These are phyloP conservation scores for Pocillopora verrucosa DNA, from an alignment of 64 coral and sea anemone species.

Conservation along the genomic window DNA sequence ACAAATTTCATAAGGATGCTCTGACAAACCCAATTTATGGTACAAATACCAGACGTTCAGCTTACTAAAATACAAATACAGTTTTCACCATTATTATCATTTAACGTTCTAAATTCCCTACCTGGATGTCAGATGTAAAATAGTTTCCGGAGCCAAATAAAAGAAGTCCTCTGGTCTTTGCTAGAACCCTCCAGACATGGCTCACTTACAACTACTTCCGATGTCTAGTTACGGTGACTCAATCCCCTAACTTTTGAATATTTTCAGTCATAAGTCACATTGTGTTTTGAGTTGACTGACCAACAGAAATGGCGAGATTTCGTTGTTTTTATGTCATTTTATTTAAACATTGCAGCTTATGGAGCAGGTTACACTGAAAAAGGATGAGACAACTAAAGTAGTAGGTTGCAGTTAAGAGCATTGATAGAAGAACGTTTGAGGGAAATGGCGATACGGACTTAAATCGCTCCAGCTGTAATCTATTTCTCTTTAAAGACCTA, in stretches of 20 bases:
- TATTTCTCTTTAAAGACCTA: too few species aligned
- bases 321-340: slow-evolving; percentile 23
- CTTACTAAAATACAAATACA: not conserved
- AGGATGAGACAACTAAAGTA: not conserved
- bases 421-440: too few species aligned
- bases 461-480: too few species aligned
- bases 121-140: not conserved
- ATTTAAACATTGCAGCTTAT: not conserved
- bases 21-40: too few species aligned
- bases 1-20: too few species aligned
- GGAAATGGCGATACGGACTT: too few species aligned
- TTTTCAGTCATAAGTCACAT: slow-evolving; percentile 15
- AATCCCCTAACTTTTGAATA: slow-evolving; percentile 23
- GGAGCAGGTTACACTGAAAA: not conserved
- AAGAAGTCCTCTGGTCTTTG: slow-evolving; percentile 4
- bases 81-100: not conserved
- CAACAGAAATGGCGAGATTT: not conserved
- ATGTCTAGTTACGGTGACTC: not conserved
- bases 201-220: slow-evolving; percentile 10
- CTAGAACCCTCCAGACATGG: slow-evolving; percentile 20
- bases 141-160: slow-evolving; percentile 30
- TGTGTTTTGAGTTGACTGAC: slow-evolving; percentile 7
- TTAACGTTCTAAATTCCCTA: not conserved
- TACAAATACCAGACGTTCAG: too few species aligned
- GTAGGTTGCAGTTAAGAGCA: not conserved